phyloP scores from a whole-genome alignment of 1,140 invertebrate species.

The Drosophila murphyi region DNA sequence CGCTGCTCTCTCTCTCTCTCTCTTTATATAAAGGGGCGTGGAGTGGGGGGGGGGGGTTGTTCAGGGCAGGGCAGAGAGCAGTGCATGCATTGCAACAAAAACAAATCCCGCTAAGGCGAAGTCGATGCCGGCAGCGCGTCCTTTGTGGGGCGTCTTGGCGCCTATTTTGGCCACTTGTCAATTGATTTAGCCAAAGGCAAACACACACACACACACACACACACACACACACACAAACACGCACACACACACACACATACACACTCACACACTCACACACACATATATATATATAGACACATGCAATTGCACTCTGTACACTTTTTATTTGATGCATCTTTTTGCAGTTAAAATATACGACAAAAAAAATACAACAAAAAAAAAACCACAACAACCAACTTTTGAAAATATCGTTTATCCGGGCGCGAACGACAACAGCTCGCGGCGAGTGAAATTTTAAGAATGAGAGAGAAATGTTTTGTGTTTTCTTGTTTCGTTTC shows the following conservation, averaged over 20 bases:
- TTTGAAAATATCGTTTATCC: slow-evolving; percentile 50
- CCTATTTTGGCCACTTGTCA: slow-evolving; percentile 43
- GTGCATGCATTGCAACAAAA: slow-evolving; percentile 11
- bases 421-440: slow-evolving; percentile 54
- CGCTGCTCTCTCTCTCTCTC: not conserved
- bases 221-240: slow-evolving; percentile 15
- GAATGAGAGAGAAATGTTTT: slow-evolving; percentile 54
- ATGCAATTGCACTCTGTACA: not conserved
- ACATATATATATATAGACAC: not conserved
- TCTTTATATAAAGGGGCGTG: not conserved
- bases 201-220: slow-evolving; percentile 30
- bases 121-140: slow-evolving; percentile 21
- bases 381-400: slow-evolving; percentile 45
- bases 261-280: slow-evolving; percentile 16
- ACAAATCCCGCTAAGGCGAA: slow-evolving; percentile 17
- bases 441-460: slow-evolving; percentile 55
- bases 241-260: not conserved
- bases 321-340: slow-evolving; percentile 14
- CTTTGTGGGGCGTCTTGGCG: slow-evolving; percentile 39
- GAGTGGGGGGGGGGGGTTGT: not conserved
- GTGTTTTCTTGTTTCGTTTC: slow-evolving; percentile 54
- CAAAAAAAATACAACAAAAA: slow-evolving; percentile 25
- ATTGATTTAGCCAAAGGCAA: slow-evolving; percentile 10
- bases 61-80: not conserved
- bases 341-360: slow-evolving; percentile 20